Evolutionary conservation across 2,888 invertebrate species (phyloP), one percentile per base, ranked within the genome.

Genomic region (Heterodera filipjevi): DNA sequence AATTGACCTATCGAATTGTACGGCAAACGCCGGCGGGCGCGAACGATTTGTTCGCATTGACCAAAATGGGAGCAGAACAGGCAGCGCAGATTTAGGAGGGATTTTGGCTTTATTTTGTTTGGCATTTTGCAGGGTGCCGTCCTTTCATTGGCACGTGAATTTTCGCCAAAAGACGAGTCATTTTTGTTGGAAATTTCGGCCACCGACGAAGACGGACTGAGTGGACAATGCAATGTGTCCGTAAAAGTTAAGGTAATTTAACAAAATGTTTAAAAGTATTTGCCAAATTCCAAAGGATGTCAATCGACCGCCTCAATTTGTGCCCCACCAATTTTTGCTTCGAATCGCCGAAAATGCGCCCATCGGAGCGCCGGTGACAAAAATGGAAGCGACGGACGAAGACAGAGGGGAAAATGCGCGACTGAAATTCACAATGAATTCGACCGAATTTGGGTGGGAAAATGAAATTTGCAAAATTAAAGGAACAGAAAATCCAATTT

Each of bases 321-420:
- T 79, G 19, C 83, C 83, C 53, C 85, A 84, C 77, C 87, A 86
- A 5, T 85, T 87, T 79, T 80, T 83, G 22, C 83, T 87, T 19
- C 80, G 82, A 33, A 83, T 89, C 33, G 94, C 95, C 87, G 98
- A 99, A 91, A 95, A 97, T 90, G 94, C 95, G 0, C 94, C 94
- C 0, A 91, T 95, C 33, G 97, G 96, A 0, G 87, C 85, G 68
- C 88, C 86, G 0, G 95, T 98, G 0, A 91, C 96, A 0, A 94
- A 95, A 0, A 94, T 98, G 0, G 93, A 94, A 0, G 87, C 98
- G 0, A 93, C 93, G 0, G 98, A 98, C 89, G 94, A 94, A 80
- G 98, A 98, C 90, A 95, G 95, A 1, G 97, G 96, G 0, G 92
- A 95, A 71, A 98, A 98, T 91, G 96, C 96, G 0, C 89, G 91